Conservation (phyloP, 2,888 invertebrate species). For the Agriotes lineatus region DNA sequence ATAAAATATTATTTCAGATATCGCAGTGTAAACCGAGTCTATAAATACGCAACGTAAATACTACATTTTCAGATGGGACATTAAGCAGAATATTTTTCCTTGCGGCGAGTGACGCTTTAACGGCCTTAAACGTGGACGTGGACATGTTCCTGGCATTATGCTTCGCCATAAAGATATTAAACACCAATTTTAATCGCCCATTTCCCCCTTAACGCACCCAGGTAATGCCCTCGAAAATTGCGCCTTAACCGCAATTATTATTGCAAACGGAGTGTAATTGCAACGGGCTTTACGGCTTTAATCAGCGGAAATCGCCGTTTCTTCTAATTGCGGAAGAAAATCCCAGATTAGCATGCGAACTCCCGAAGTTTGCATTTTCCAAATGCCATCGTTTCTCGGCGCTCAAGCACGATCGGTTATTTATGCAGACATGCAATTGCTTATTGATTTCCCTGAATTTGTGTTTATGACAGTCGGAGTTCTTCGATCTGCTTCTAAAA, state of each 20-base stretch:
- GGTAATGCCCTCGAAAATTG: background rate
- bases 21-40: background rate
- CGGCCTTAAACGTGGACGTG: background rate
- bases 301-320: too few species aligned
- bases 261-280: too few species aligned
- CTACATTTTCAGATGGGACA: background rate
- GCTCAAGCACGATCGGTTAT: too few species aligned
- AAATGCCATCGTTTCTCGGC: too few species aligned
- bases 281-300: too few species aligned
- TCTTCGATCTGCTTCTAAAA: too few species aligned
- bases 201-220: background rate
- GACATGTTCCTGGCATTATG: background rate
- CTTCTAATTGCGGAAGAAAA: too few species aligned
- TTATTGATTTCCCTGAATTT: too few species aligned
- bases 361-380: too few species aligned
- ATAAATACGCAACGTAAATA: conserved; percentile 3
- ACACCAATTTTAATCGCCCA: conserved; percentile 5
- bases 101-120: background rate
- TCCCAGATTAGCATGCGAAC: too few species aligned
- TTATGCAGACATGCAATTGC: too few species aligned
- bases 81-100: conserved; percentile 16
- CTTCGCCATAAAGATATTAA: conserved; percentile 1
- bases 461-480: too few species aligned
- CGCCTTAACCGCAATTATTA: background rate
- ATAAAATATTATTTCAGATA: background rate